phyloP scores from a whole-genome alignment of 2,113 vertebrate species.

The Chaetorhynchus papuensis region DNA sequence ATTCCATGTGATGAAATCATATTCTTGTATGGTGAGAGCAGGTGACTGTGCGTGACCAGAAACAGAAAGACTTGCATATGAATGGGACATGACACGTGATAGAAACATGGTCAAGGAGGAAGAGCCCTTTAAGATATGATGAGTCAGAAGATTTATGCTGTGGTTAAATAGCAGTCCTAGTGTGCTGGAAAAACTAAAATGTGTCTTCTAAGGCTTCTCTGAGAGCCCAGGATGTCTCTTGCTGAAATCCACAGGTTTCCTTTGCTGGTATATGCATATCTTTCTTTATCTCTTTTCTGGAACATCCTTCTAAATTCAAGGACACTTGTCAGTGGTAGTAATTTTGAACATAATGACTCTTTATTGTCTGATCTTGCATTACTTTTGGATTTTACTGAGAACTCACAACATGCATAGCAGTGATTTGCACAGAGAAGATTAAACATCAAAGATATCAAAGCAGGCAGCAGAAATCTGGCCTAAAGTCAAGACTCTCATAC shows the following conservation, averaged over 20 bases:
- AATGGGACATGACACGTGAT: neutral
- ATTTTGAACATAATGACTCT: neutral
- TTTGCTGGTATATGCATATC: neutral
- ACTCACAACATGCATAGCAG: neutral
- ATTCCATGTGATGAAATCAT: neutral
- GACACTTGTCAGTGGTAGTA: neutral
- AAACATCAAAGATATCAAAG: neutral
- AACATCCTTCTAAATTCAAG: neutral
- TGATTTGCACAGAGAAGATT: neutral
- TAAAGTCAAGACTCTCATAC: neutral
- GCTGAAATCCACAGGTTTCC: neutral
- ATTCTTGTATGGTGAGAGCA: neutral
- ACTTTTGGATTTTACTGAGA: neutral
- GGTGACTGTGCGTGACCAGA: neutral
- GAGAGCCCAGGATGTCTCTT: neutral
- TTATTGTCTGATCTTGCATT: neutral
- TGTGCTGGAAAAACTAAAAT: neutral
- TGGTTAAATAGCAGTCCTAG: neutral
- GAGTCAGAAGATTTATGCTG: neutral
- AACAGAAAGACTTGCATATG: neutral
- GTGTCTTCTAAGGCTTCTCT: neutral
- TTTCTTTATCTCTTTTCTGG: neutral
- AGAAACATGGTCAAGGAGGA: neutral
- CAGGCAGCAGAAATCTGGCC: neutral
- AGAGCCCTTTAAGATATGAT: neutral